These are phyloP conservation scores for Andrena chrysosceles DNA, from an alignment of 2,888 invertebrate species.

Conservation along the genomic window DNA sequence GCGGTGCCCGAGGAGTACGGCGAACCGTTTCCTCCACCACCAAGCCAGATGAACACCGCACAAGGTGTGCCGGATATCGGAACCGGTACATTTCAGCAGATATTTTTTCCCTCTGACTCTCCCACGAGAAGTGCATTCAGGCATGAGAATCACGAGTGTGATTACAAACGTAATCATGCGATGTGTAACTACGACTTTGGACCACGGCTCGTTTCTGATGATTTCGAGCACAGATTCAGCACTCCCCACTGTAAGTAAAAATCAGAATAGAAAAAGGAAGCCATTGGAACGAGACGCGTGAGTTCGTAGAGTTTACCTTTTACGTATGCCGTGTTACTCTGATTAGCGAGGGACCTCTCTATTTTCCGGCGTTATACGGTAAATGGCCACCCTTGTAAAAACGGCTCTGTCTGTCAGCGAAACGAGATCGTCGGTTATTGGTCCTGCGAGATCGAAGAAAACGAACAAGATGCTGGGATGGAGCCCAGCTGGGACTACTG, in stretches of 20 bases:
- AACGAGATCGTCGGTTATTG: slow-evolving; percentile 93
- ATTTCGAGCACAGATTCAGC: background rate
- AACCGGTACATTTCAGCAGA: too few relatives aligned
- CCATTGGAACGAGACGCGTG: background rate
- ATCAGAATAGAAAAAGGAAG: background rate
- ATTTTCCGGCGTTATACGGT: slow-evolving; percentile 93
- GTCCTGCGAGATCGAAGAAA: slow-evolving; percentile 93
- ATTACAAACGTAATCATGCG: slow-evolving; percentile 1
- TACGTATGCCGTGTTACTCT: background rate
- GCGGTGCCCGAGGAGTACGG: background rate
- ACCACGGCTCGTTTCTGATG: background rate
- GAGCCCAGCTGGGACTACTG: slow-evolving; percentile 92
- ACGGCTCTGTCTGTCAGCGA: slow-evolving; percentile 90
- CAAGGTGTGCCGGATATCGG: background rate
- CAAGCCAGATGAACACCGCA: background rate
- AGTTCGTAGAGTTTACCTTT: background rate
- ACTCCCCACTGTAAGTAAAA: slow-evolving; percentile 46
- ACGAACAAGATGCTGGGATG: slow-evolving; percentile 85
- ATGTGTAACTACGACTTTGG: background rate
- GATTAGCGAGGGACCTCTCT: slow-evolving; percentile 68
- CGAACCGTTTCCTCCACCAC: background rate
- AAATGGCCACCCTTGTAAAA: slow-evolving; percentile 91
- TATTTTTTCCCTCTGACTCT: background rate
- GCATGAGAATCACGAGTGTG: background rate
- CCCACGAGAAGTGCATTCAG: background rate